Percentiles rank a stretch among this genome's conserved stretches.
phyloP scores from a whole-genome alignment of 2,113 vertebrate genomes.

The Morone chrysops region DNA sequence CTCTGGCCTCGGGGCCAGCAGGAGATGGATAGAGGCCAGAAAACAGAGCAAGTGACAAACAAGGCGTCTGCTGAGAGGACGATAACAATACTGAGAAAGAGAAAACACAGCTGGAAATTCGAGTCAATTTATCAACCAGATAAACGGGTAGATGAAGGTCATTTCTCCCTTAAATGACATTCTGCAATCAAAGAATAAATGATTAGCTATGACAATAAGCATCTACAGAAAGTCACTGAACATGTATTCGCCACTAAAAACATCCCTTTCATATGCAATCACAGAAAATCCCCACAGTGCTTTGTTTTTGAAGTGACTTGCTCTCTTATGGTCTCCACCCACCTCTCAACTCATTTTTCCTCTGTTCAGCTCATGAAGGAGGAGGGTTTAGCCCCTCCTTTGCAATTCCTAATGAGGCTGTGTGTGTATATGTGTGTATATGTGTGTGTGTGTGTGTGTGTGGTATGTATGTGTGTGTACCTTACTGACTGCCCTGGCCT shows the following conservation, averaged over 20 bases:
- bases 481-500: slow-evolving; percentile 21
- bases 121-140: not conserved
- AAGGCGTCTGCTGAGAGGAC: slow-evolving; percentile 32
- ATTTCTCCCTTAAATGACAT: not conserved
- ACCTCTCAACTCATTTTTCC: slow-evolving; percentile 23
- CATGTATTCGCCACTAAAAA: not conserved
- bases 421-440: not conserved
- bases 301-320: slow-evolving; percentile 38
- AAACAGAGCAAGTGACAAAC: slow-evolving; percentile 51
- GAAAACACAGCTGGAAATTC: slow-evolving; percentile 16
- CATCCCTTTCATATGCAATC: slow-evolving; percentile 5
- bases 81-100: slow-evolving; percentile 1
- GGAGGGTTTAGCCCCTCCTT: slow-evolving; percentile 29
- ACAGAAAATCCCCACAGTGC: not conserved
- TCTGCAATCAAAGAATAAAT: not conserved
- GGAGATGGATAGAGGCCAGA: slow-evolving; percentile 55
- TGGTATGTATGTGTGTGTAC: slow-evolving; percentile 10
- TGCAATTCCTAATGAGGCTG: slow-evolving; percentile 21
- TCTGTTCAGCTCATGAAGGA: slow-evolving; percentile 21
- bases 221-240: not conserved
- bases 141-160: not conserved
- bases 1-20: slow-evolving; percentile 57
- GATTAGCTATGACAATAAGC: not conserved
- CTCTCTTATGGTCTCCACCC: slow-evolving; percentile 9
- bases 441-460: too few relatives aligned